Base-by-base conservation (phyloP, 2,113 vertebrate genomes). In the Notothenia coriiceps region DNA sequence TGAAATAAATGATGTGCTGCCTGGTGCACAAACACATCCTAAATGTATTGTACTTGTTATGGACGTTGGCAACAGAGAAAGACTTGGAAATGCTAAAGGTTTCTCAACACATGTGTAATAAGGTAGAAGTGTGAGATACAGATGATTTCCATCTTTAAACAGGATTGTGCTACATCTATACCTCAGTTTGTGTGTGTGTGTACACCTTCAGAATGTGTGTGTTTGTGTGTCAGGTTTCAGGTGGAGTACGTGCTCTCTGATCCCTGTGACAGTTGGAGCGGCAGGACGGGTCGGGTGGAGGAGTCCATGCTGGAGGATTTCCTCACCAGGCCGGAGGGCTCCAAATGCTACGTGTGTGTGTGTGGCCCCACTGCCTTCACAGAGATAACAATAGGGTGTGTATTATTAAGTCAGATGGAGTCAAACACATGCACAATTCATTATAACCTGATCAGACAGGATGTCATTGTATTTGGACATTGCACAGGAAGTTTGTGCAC, bases 351-450 rank as follows among this genome's bases (percentile, higher is more conserved):
- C 4, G 92, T 96, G 61, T 99, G 97, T 91, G 94, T 99, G 72
- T 99, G 98, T 76, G 98, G 98, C 29, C 97, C 98, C 70, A 10
- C 82, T 5, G 91, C 94, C 72, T 99, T 99, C 86, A 97, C 95
- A 57, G 96, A 98, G 46, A 94, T 96, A 60, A 95, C 96, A 74
- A 22, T 94, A 49, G 88, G 93, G 98, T 99, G 84, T 92, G 96
- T 95, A 15, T n/a, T n/a, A 22, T 11, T 1, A 14, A 25, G 35
- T 40, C 35, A 40, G 35, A 7, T 7, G 35, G 35, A 40, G 5
- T 40, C 7, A 40, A 40, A 40, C 35, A 40, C 35, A 40, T 6
- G 35, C 35, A 40, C 5, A 40, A 40, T 40, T 40, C 5, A 8
- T 29, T 40, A 40, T 40, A 40, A 40, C 35, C 7, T 40, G 35